phyloP scores from a whole-genome alignment of 2,888 invertebrate genomes.

The Amblyjoppa proteus region DNA sequence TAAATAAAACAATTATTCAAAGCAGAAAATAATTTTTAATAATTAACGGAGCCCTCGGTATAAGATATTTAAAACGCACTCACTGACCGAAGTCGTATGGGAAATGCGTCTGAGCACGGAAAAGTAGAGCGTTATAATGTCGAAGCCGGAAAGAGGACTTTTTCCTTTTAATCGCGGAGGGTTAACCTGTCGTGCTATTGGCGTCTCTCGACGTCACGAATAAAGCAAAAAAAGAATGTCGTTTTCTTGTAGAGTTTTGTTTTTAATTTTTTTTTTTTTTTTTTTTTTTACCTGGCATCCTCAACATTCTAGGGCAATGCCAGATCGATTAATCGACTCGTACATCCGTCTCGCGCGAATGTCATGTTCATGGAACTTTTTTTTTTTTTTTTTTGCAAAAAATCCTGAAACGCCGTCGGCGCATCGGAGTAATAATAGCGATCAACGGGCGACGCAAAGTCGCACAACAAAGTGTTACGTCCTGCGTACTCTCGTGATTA shows the following conservation, averaged over 20 bases:
- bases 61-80: not conserved
- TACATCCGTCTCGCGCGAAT: not conserved
- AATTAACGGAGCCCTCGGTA: not conserved
- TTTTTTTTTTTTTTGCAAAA: not conserved
- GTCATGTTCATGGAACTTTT: not conserved
- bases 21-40: not conserved
- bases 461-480: slow-evolving; percentile 27
- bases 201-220: not conserved
- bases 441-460: slow-evolving; percentile 16
- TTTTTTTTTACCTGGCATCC: not conserved
- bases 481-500: slow-evolving; percentile 37
- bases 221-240: slow-evolving; percentile 3
- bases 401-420: not conserved
- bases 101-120: not conserved
- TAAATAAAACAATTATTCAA: too few species aligned
- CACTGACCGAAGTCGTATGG: not conserved
- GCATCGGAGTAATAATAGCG: slow-evolving; percentile 5
- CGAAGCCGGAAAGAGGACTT: not conserved
- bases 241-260: not conserved
- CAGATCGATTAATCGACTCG: slow-evolving; percentile 30
- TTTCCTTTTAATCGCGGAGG: not conserved
- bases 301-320: slow-evolving; percentile 39
- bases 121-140: not conserved
- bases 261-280: not conserved
- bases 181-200: not conserved